phyloP scores from a whole-genome alignment of 2,888 invertebrate species.

The Macropis europaea region DNA sequence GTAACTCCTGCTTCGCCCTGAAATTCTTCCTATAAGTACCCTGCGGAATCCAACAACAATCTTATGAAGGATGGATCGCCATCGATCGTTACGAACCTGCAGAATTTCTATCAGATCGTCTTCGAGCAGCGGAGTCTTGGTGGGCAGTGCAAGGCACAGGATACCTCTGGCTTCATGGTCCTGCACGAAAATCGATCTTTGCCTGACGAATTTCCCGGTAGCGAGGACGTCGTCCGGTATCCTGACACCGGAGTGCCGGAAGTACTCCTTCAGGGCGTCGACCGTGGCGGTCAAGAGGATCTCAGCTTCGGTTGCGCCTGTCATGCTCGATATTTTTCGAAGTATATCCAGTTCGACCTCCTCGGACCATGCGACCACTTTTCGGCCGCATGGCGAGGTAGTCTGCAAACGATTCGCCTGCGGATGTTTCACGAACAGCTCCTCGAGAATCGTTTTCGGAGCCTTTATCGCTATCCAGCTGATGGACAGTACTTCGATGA shows the following conservation, averaged over 20 bases:
- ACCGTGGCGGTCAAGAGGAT: slow-evolving; percentile 84
- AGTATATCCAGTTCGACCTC: slow-evolving; percentile 83
- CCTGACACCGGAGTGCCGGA: slow-evolving; percentile 81
- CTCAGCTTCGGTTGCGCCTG: slow-evolving; percentile 84
- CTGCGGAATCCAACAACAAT: too few species aligned
- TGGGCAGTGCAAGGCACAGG: slow-evolving; percentile 85
- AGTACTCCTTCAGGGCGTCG: slow-evolving; percentile 85
- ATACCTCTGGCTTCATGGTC: slow-evolving; percentile 82
- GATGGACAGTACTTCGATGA: slow-evolving; percentile 79
- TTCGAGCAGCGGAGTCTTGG: slow-evolving; percentile 77
- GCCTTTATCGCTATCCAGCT: slow-evolving; percentile 79
- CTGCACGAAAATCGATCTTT: slow-evolving; percentile 82
- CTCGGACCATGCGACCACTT: slow-evolving; percentile 87
- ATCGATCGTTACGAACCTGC: slow-evolving; percentile 69
- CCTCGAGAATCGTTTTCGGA: slow-evolving; percentile 82
- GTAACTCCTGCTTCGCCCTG: too few species aligned
- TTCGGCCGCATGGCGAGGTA: slow-evolving; percentile 86
- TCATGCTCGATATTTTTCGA: slow-evolving; percentile 82
- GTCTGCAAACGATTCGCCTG: slow-evolving; percentile 83
- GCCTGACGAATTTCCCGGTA: slow-evolving; percentile 84
- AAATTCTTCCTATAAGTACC: too few species aligned
- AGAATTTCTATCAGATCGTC: slow-evolving; percentile 77
- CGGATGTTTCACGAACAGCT: slow-evolving; percentile 82
- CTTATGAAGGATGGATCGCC: too few species aligned
- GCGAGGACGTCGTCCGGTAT: slow-evolving; percentile 84